A percentile compares a stretch with the other conserved stretches of the same genome.
phyloP scores from a whole-genome alignment of 1,140 invertebrate species.

The Xylocopa sonorina region DNA sequence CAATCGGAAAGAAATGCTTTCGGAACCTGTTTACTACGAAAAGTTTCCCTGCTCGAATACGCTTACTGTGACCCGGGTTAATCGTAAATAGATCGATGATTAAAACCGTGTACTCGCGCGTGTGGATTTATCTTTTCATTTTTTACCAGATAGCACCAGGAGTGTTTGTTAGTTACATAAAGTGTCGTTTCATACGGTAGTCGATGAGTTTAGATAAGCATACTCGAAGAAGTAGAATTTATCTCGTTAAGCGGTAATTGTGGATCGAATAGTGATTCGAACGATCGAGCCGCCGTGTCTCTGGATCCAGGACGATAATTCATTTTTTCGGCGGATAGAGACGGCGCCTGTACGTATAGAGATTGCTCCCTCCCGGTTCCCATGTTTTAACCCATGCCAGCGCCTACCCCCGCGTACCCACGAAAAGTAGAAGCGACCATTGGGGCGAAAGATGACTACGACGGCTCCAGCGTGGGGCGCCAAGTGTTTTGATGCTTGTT shows the following conservation, averaged over 20 bases:
- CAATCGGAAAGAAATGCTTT: conserved; percentile 11
- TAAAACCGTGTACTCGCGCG: neutral
- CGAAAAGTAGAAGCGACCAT: conserved; percentile 61
- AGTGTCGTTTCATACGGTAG: too few relatives aligned
- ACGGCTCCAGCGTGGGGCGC: conserved; percentile 74
- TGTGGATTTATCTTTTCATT: neutral
- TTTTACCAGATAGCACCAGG: neutral
- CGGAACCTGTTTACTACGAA: conserved; percentile 17
- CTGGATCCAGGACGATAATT: conserved; percentile 55
- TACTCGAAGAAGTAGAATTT: too few relatives aligned
- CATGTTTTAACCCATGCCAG: conserved; percentile 66
- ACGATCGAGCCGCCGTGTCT: conserved; percentile 33
- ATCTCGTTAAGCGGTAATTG: neutral
- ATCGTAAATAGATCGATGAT: conserved; percentile 8
- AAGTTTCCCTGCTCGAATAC: neutral
- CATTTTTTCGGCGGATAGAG: conserved; percentile 57
- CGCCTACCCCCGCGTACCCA: conserved; percentile 56
- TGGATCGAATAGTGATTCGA: conserved; percentile 22
- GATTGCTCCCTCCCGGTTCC: conserved; percentile 26
- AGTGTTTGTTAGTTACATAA: neutral
- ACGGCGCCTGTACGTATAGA: conserved; percentile 58
- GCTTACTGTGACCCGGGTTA: neutral
- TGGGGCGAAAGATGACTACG: conserved; percentile 55
- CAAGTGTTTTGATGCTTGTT: conserved; percentile 77
- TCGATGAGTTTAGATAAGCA: too few relatives aligned